phyloP scores from a whole-genome alignment of 1,140 invertebrate species.

The Bombus vancouverensis region DNA sequence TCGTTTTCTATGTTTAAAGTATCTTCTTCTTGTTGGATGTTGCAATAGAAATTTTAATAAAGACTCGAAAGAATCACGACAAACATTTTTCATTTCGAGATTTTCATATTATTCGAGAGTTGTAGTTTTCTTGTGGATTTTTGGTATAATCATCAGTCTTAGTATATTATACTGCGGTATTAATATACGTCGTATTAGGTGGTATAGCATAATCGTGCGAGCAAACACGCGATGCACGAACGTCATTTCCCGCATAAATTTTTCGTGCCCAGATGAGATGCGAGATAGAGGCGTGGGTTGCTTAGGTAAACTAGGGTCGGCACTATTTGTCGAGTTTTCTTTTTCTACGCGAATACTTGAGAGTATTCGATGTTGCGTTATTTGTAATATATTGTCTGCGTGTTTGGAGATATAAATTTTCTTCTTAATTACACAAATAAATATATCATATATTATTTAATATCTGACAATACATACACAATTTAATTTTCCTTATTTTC shows the following conservation, averaged over 20 bases:
- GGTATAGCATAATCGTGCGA: constrained; percentile 20
- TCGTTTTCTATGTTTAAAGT: not conserved
- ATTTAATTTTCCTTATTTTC: too few species aligned
- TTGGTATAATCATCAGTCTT: not conserved
- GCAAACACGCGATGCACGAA: constrained; percentile 43
- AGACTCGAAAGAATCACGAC: not conserved
- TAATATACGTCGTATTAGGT: constrained; percentile 28
- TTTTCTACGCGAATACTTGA: not conserved
- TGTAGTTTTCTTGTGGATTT: not conserved
- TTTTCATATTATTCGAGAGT: not conserved
- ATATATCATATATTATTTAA: too few species aligned
- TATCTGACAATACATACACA: too few species aligned
- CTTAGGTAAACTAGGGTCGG: not conserved
- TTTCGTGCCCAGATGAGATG: constrained; percentile 14
- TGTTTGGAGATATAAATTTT: too few species aligned
- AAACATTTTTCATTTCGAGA: not conserved
- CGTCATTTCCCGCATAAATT: constrained; percentile 30
- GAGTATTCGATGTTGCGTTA: not conserved
- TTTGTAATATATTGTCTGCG: not conserved
- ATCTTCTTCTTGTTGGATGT: not conserved
- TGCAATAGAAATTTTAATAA: not conserved
- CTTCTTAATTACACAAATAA: too few species aligned
- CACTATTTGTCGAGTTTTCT: constrained; percentile 13
- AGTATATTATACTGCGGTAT: not conserved
- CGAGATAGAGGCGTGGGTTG: constrained; percentile 7